Conservation (phyloP, 1,140 invertebrate species). For the Macrocentrus cingulum region DNA sequence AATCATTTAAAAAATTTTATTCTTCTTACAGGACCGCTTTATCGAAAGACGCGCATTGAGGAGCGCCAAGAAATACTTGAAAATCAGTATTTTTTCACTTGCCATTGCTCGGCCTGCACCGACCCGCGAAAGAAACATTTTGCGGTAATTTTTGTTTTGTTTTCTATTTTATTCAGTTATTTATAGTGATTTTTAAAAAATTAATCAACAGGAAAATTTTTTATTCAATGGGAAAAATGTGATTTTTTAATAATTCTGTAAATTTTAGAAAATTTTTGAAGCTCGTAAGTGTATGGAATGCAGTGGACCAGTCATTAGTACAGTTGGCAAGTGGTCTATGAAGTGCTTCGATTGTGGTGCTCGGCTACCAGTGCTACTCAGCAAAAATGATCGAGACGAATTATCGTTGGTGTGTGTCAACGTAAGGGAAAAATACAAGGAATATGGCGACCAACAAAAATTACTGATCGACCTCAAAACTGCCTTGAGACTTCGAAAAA, state of each 20-base stretch:
- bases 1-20: too few species aligned
- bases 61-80: conserved; percentile 64
- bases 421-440: conserved; percentile 30
- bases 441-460: too few species aligned
- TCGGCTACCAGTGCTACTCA: too few species aligned
- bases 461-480: conserved; percentile 43
- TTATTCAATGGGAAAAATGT: too few species aligned
- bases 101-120: conserved; percentile 66
- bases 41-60: conserved; percentile 60
- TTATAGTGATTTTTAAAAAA: too few species aligned
- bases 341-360: conserved; percentile 45
- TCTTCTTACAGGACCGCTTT: conserved; percentile 63
- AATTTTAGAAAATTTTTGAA: conserved; percentile 50
- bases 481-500: conserved; percentile 52
- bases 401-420: too few species aligned
- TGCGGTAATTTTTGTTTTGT: too few species aligned
- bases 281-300: conserved; percentile 50
- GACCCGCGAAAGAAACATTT: conserved; percentile 56
- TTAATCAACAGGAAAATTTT: too few species aligned
- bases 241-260: too few species aligned
- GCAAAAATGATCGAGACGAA: too few species aligned
- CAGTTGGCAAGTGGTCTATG: conserved; percentile 23
- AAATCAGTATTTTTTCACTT: conserved; percentile 73
- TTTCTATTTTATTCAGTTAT: too few species aligned
- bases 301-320: conserved; percentile 40